A percentile compares a stretch with the other conserved stretches of the same genome.
These are phyloP conservation scores for Drosophila pectinifera DNA, from an alignment of 1,140 invertebrate genomes.

Conservation along the genomic window DNA sequence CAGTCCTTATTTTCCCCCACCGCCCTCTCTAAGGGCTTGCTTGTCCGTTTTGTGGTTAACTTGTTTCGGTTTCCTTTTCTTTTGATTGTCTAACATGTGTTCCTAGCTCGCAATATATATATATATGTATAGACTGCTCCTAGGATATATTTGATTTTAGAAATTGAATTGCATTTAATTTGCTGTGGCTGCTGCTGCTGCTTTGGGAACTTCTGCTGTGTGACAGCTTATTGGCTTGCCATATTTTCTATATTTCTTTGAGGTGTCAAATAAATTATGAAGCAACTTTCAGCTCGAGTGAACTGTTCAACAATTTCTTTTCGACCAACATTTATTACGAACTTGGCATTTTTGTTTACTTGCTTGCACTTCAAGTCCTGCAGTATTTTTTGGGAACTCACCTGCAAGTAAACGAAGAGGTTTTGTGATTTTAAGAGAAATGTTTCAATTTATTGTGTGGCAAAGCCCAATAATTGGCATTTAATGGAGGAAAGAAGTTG, in stretches of 20 bases:
- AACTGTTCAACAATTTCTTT: slow-evolving; percentile 19
- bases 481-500: slow-evolving; percentile 18
- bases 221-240: slow-evolving; percentile 44
- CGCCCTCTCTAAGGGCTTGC: slow-evolving; percentile 13
- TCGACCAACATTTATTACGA: slow-evolving; percentile 14
- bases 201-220: slow-evolving; percentile 23
- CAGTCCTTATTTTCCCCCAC: slow-evolving; percentile 1
- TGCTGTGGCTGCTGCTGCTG: slow-evolving; percentile 41
- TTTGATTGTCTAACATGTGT: slow-evolving; percentile 68
- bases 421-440: slow-evolving; percentile 22
- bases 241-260: slow-evolving; percentile 26
- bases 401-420: slow-evolving; percentile 3
- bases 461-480: slow-evolving; percentile 24
- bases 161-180: slow-evolving; percentile 79
- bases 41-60: slow-evolving; percentile 68
- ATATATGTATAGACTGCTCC: slow-evolving; percentile 3
- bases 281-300: slow-evolving; percentile 26
- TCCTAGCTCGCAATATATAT: slow-evolving; percentile 43
- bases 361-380: slow-evolving; percentile 6
- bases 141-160: slow-evolving; percentile 41
- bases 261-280: slow-evolving; percentile 51
- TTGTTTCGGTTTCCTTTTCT: slow-evolving; percentile 63
- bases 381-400: background rate
- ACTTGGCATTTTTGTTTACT: slow-evolving; percentile 22
- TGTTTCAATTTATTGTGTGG: slow-evolving; percentile 28